Evolutionary conservation across 1,140 invertebrate species (phyloP).

Genomic region (Octopus sinensis): DNA sequence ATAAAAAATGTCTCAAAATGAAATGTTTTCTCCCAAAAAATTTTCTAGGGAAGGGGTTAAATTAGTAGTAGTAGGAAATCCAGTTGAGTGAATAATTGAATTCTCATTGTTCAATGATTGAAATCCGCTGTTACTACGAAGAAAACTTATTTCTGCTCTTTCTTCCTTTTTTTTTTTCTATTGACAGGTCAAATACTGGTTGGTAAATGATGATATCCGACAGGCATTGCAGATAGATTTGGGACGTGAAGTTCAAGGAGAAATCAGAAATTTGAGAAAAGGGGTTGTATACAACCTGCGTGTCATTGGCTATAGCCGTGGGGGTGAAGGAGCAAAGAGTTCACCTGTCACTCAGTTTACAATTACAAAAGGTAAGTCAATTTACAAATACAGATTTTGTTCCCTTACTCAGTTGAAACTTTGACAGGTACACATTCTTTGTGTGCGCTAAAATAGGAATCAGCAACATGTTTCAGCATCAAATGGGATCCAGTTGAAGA

Average conservation of each 20-base stretch:
- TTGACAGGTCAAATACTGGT: conserved; percentile 45
- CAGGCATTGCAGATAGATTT: conserved; percentile 47
- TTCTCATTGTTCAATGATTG: neutral
- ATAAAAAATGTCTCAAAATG: too few species aligned
- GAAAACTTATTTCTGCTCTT: neutral
- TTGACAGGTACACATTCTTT: too few species aligned
- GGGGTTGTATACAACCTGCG: conserved; percentile 78
- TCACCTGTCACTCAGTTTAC: conserved; percentile 65
- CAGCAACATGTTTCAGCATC: too few species aligned
- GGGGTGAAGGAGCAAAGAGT: conserved; percentile 93
- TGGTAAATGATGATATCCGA: conserved; percentile 38
- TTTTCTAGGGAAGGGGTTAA: too few species aligned
- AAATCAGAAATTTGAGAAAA: conserved; percentile 74
- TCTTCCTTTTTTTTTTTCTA: conserved; percentile 1
- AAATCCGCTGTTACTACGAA: neutral
- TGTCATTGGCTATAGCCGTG: conserved; percentile 87
- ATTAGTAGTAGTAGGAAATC: too few species aligned
- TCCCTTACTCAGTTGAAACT: too few species aligned
- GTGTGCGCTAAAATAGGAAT: too few species aligned
- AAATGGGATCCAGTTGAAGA: too few species aligned
- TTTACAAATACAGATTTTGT: too few species aligned
- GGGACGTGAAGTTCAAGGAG: conserved; percentile 74
- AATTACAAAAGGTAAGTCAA: neutral
- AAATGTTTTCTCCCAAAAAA: too few species aligned
- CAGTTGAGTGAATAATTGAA: too few species aligned